Base-by-base conservation (phyloP, 2,797 vertebrate genomes). In the Sebastes steindachneri region DNA sequence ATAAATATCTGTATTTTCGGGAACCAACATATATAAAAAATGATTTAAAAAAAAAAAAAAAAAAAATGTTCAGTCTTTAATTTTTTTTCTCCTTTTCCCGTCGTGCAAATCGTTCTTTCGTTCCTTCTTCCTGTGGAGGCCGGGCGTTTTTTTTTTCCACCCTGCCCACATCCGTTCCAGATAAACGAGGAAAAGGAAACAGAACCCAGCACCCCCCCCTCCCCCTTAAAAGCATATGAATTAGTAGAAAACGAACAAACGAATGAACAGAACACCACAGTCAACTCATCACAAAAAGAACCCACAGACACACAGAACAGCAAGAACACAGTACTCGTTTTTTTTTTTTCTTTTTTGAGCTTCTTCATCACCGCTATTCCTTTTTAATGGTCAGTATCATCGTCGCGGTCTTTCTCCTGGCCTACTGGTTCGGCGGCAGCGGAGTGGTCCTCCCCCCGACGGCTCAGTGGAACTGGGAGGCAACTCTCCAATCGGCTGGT, bases 271-370 rank as follows among this genome's bases (percentile, higher is more conserved):
- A 95, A 95, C 94, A 95, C 86, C 95, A 96, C 95, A 94, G 93
- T 95, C 93, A 96, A 96, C 92, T 95, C 83, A 94, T 94, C 95
- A 96, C 96, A 84, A 94, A 96, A 95, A 94, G 85, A 96, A 96
- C 86, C 89, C 94, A 96, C 95, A 93, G 92, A 96, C 95, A 95
- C 93, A 95, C 94, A 94, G 89, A 95, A 96, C 95, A 96, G 92
- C 95, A 96, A 96, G 86, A 95, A 96, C 94, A 96, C 94, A 90
- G 90, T 90, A 94, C 87, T 87, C 45, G 88, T 79, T 89, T 89
- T 92, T 91, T 89, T 80, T 80, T 82, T 60, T 60, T 76, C 59
- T 86, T 86, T 79, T 86, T 71, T 67, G 31, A 84, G 79, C 82
- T 88, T 88, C 88, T 82, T 93, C 79, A 35, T 90, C 90, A 79